These are phyloP conservation scores for Gambusia holbrooki DNA, from an alignment of 2,113 vertebrate genomes.

Conservation along the genomic window DNA sequence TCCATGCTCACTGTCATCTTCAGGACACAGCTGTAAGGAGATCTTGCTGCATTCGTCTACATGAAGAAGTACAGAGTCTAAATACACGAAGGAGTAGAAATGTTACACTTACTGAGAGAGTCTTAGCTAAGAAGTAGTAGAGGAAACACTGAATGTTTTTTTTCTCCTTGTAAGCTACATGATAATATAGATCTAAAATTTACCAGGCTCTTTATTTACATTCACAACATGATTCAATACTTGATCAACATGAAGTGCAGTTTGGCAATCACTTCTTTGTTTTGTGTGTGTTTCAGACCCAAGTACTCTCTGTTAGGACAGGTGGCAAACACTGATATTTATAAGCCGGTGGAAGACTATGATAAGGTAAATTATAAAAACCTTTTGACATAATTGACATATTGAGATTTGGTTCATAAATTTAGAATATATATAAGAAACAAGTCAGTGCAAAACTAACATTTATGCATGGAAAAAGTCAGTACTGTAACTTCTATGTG, in stretches of 20 bases:
- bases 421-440: too few species aligned
- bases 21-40: conserved; percentile 88
- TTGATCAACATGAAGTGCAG: background rate
- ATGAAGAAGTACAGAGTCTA: too few species aligned
- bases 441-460: too few species aligned
- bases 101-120: background rate
- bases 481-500: background rate
- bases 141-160: background rate
- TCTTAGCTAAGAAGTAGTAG: background rate
- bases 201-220: background rate
- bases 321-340: conserved; percentile 85
- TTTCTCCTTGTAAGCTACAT: background rate
- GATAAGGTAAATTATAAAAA: conserved; percentile 76
- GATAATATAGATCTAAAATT: background rate
- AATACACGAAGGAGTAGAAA: background rate
- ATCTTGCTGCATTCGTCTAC: background rate
- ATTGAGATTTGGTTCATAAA: too few species aligned
- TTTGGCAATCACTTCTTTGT: background rate
- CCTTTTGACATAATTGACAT: background rate
- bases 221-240: rapidly evolving
- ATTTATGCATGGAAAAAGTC: background rate
- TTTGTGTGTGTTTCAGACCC: conserved; percentile 78
- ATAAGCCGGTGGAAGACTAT: conserved; percentile 87
- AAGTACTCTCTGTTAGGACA: conserved; percentile 91
- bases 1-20: conserved; percentile 89